Percentiles rank a stretch among this genome's conserved stretches.
phyloP scores from a whole-genome alignment of 1,140 invertebrate species.

The Drosophila grimshawi region DNA sequence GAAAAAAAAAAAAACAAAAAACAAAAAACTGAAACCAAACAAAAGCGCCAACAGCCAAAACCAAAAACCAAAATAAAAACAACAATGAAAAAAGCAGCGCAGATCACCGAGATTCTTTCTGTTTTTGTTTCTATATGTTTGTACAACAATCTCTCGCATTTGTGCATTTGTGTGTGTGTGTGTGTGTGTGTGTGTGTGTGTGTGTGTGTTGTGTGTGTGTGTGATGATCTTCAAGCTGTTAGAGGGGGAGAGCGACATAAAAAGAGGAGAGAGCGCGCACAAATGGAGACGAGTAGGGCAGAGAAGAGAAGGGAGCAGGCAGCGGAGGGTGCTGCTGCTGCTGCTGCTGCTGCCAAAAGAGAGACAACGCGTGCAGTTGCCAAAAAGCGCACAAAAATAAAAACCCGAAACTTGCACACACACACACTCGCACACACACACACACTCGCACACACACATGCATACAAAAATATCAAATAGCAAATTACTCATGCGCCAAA shows the following conservation, averaged over 20 bases:
- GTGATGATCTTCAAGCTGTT: constrained; percentile 29
- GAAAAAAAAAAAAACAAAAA: constrained; percentile 8
- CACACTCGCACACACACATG: constrained; percentile 3
- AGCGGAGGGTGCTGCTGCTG: not conserved
- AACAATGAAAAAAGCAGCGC: constrained; percentile 56
- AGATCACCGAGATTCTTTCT: constrained; percentile 55
- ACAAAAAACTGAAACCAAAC: constrained; percentile 58
- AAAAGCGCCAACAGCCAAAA: constrained; percentile 53
- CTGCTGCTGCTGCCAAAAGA: not conserved
- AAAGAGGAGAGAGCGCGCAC: constrained; percentile 1
- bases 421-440: constrained; percentile 42
- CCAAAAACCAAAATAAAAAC: constrained; percentile 50
- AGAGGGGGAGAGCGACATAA: constrained; percentile 16
- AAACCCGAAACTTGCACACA: constrained; percentile 37
- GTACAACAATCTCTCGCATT: not conserved
- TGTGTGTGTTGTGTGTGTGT: not conserved
- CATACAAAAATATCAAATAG: constrained; percentile 73
- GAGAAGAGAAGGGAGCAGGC: not conserved
- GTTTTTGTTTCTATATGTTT: constrained; percentile 14
- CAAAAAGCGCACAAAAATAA: constrained; percentile 47
- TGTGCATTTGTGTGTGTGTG: not conserved
- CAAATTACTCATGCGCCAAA: constrained; percentile 74
- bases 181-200: not conserved
- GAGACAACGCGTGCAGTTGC: constrained; percentile 53
- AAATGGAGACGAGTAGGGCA: not conserved